phyloP scores from a whole-genome alignment of 2,888 invertebrate species.

The Leptarthrus brevirostris region DNA sequence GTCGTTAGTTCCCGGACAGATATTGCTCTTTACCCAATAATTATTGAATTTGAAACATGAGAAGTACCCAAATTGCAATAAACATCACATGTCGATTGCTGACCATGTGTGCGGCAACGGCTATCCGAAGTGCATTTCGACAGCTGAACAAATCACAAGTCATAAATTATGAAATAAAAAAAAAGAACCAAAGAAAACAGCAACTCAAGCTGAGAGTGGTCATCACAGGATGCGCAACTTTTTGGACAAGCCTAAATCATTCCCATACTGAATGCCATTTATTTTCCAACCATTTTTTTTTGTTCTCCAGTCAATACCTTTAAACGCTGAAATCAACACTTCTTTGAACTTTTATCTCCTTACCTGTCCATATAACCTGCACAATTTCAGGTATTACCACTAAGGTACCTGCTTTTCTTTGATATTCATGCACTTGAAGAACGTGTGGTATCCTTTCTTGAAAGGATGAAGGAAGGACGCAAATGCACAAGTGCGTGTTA shows the following conservation, averaged over 20 bases:
- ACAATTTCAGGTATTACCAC: background rate
- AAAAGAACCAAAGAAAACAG: conserved; percentile 11
- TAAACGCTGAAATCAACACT: conserved; percentile 24
- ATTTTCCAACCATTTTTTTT: too few relatives aligned
- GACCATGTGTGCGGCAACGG: conserved; percentile 35
- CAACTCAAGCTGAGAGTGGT: conserved; percentile 43
- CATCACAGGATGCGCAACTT: conserved; percentile 50
- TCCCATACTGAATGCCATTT: conserved; percentile 7
- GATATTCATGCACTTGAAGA: conserved; percentile 1
- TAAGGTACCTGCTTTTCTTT: conserved; percentile 8
- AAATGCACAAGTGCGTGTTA: conserved; percentile 43
- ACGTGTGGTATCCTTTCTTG: conserved; percentile 9
- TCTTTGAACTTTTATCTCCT: background rate
- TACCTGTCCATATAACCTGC: conserved; percentile 16
- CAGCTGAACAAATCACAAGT: conserved; percentile 46
- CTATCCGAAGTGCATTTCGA: conserved; percentile 39
- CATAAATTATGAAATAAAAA: conserved; percentile 25
- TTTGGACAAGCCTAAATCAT: conserved; percentile 46
- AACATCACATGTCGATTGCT: conserved; percentile 21
- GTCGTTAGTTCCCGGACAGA: too few relatives aligned
- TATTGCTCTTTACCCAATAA: conserved; percentile 3
- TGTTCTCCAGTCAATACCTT: too few relatives aligned
- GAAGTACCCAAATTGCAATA: conserved; percentile 30
- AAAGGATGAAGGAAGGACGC: background rate
- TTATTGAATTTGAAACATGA: conserved; percentile 41